These are phyloP conservation scores for Dryomyza anilis DNA, from an alignment of 2,888 invertebrate genomes.

Conservation along the genomic window DNA sequence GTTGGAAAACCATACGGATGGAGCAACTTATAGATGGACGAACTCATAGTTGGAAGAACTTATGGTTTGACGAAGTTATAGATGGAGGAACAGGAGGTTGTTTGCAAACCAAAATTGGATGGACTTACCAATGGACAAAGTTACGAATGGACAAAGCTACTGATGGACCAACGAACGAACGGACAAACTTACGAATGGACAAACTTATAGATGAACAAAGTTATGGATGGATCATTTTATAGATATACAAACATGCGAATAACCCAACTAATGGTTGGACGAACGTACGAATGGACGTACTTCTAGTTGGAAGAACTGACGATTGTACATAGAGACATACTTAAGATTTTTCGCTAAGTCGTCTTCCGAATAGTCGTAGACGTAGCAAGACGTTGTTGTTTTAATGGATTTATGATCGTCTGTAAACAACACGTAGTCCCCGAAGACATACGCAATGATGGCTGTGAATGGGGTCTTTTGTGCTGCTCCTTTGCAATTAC, in stretches of 20 bases:
- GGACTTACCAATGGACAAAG: neutral
- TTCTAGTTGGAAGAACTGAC: too few relatives aligned
- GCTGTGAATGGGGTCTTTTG: neutral
- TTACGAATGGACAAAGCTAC: neutral
- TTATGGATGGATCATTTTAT: too few relatives aligned
- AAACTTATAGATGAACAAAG: neutral
- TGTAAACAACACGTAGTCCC: neutral
- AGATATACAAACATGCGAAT: too few relatives aligned
- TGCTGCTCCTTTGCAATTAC: constrained; percentile 11
- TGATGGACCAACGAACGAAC: neutral
- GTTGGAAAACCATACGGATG: too few relatives aligned
- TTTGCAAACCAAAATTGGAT: neutral
- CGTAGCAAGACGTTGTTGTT: too few relatives aligned
- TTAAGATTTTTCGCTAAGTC: too few relatives aligned
- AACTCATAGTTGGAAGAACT: neutral
- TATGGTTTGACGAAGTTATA: neutral
- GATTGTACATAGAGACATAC: too few relatives aligned
- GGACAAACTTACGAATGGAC: neutral
- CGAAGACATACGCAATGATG: too few relatives aligned
- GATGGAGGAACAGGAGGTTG: neutral
- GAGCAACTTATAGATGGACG: neutral
- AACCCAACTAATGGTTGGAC: neutral
- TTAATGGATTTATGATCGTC: constrained; percentile 19
- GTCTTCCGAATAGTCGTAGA: too few relatives aligned
- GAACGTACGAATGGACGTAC: neutral